These are phyloP conservation scores for Hymenopus coronatus DNA, from an alignment of 2,888 invertebrate genomes.

Conservation along the genomic window DNA sequence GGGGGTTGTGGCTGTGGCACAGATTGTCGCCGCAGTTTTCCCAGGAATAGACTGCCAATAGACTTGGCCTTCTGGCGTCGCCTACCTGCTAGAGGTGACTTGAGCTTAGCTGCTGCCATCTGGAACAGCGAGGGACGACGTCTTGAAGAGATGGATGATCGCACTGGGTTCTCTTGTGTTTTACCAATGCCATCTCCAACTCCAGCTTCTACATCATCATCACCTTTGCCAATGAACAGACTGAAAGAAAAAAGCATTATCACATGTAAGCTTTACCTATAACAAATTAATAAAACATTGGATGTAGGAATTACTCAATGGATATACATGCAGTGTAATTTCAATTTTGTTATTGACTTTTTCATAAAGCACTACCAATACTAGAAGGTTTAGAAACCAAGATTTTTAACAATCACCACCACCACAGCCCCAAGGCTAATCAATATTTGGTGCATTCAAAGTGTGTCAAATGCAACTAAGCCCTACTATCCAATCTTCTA, in stretches of 20 bases:
- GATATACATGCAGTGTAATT: no score
- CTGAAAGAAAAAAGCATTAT: background rate
- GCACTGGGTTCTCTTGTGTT: conserved; percentile 29
- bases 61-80: conserved; percentile 24
- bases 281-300: no score
- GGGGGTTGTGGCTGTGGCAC: background rate
- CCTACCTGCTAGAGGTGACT: conserved; percentile 12
- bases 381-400: no score
- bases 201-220: conserved; percentile 19
- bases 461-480: no score
- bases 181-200: background rate
- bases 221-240: background rate
- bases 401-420: no score
- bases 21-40: background rate
- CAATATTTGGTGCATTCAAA: no score
- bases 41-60: conserved; percentile 12
- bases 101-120: conserved; percentile 7
- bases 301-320: no score
- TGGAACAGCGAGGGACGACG: conserved; percentile 34
- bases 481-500: no score
- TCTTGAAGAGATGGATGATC: conserved; percentile 27
- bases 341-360: no score
- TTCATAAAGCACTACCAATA: no score
- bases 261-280: no score
- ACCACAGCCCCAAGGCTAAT: no score